phyloP scores from a whole-genome alignment of 2,797 vertebrate genomes.

The Rhynchonycteris naso region DNA sequence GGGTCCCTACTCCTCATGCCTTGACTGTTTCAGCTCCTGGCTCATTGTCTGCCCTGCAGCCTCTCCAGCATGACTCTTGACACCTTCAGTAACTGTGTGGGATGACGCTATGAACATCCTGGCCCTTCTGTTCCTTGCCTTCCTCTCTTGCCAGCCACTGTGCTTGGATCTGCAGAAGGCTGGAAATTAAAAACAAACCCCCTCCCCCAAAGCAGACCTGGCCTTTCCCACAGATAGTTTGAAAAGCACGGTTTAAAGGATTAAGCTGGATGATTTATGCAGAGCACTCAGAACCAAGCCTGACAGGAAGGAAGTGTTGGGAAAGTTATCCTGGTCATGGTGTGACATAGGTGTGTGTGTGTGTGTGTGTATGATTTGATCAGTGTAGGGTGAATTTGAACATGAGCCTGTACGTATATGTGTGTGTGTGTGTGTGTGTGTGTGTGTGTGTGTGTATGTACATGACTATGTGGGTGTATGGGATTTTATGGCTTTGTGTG shows the following conservation, averaged over 20 bases:
- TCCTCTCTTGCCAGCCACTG: neutral
- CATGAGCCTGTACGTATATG: neutral
- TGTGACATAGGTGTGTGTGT: neutral
- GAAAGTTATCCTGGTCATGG: neutral
- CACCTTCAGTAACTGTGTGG: neutral
- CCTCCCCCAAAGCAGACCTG: neutral
- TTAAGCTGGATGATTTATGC: fast-evolving
- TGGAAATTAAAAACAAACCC: neutral
- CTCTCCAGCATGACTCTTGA: neutral
- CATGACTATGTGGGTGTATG: too few relatives aligned
- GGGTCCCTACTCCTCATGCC: neutral
- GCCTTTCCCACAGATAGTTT: neutral
- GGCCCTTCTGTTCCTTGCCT: neutral
- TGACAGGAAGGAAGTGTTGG: neutral
- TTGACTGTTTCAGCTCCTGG: neutral
- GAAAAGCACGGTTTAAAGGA: neutral
- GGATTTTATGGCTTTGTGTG: neutral
- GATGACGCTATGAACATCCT: neutral
- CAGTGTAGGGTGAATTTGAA: neutral
- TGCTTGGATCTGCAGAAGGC: neutral
- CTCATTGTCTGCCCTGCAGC: neutral
- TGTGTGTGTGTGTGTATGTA: neutral
- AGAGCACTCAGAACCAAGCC: neutral
- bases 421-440: neutral
- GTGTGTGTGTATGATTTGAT: neutral